Evolutionary conservation across 2,888 invertebrate species (phyloP).

Genomic region (Gisinianus flammeolus): DNA sequence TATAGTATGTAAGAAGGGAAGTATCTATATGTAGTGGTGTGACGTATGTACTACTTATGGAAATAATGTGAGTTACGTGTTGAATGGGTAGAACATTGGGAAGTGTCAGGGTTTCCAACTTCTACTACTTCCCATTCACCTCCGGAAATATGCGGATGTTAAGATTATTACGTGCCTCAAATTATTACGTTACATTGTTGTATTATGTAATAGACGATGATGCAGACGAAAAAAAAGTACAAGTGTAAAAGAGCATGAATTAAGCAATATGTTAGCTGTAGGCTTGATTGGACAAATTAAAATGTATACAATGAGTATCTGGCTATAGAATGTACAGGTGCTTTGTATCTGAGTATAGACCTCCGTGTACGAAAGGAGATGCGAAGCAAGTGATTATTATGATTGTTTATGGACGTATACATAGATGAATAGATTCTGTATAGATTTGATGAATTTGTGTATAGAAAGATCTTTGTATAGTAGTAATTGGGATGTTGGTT

Average conservation of each 20-base stretch:
- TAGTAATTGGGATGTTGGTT: too few species aligned
- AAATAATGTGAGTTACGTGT: neutral
- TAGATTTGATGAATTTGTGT: too few species aligned
- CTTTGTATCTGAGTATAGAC: too few species aligned
- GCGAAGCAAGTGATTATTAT: too few species aligned
- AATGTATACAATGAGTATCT: neutral
- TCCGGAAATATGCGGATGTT: slow-evolving; percentile 50
- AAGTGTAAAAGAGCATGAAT: neutral
- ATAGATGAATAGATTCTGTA: too few species aligned
- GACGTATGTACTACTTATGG: neutral
- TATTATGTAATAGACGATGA: neutral
- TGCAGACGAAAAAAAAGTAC: neutral
- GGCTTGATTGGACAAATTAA: neutral
- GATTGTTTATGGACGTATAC: too few species aligned
- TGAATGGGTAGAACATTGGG: slow-evolving; percentile 44
- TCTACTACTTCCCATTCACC: slow-evolving; percentile 52
- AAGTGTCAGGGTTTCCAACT: slow-evolving; percentile 52
- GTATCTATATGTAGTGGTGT: too few species aligned
- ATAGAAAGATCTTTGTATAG: too few species aligned
- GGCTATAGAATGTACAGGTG: neutral
- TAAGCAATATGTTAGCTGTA: neutral
- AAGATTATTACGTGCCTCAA: slow-evolving; percentile 24
- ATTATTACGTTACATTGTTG: too few species aligned
- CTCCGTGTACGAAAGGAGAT: too few species aligned
- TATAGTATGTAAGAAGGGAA: neutral